These are phyloP conservation scores for Mesorhabditis sp. DNA, from an alignment of 2,888 invertebrate species.

Conservation along the genomic window DNA sequence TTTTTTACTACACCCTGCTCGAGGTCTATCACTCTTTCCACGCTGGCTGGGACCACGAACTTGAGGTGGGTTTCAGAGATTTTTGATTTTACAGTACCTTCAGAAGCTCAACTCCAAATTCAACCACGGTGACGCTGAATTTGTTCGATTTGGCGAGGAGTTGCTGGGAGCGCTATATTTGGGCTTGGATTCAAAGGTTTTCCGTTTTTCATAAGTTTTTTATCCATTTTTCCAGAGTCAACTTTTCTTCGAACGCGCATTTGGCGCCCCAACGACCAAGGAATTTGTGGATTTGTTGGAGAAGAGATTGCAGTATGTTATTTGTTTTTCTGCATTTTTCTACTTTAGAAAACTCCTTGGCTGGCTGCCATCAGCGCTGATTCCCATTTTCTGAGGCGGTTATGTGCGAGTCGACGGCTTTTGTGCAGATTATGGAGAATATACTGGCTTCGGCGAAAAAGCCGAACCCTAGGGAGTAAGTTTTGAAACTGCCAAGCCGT, in stretches of 20 bases:
- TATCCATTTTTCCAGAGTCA: not conserved
- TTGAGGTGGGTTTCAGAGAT: not conserved
- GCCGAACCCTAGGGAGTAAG: too few relatives aligned
- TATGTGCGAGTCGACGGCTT: not conserved
- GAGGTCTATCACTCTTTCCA: slow-evolving; percentile 1
- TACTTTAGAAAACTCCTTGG: not conserved
- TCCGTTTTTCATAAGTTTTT: not conserved
- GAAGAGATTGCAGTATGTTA: not conserved
- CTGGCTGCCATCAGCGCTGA: not conserved
- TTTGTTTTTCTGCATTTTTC: not conserved
- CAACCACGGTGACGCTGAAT: not conserved
- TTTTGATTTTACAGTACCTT: not conserved
- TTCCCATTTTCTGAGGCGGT: not conserved
- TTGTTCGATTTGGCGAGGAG: not conserved
- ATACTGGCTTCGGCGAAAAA: too few relatives aligned
- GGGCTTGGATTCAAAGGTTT: too few relatives aligned
- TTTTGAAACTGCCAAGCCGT: too few relatives aligned
- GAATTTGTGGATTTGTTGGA: not conserved
- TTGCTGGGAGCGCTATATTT: not conserved
- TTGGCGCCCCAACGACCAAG: not conserved
- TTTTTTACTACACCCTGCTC: not conserved
- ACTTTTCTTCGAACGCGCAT: not conserved
- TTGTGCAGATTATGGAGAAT: not conserved
- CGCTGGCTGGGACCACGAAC: not conserved
- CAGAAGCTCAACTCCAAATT: not conserved